Evolutionary conservation across 2,113 vertebrate species (phyloP).

Genomic region (Eulemur macaco): DNA sequence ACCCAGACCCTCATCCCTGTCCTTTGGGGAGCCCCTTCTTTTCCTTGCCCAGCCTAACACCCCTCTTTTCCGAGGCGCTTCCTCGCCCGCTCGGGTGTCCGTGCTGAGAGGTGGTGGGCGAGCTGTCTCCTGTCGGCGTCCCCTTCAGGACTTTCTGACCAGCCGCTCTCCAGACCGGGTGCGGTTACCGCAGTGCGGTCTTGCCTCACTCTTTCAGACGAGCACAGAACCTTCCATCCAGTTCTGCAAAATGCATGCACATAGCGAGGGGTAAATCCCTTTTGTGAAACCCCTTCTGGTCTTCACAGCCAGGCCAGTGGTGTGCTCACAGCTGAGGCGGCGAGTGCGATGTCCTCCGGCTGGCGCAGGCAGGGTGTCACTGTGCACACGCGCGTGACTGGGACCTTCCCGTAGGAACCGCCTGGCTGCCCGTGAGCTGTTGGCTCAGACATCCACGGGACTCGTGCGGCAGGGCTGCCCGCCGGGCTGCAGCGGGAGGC

Average conservation of each 20-base stretch:
- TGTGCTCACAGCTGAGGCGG: not conserved
- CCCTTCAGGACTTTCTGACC: not conserved
- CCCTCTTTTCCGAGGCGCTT: not conserved
- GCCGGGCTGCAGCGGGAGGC: not conserved
- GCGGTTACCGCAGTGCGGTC: accelerated
- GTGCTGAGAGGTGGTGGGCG: accelerated
- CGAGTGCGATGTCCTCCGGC: not conserved
- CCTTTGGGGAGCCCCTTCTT: too few species aligned
- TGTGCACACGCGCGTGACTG: not conserved
- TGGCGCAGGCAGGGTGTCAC: too few species aligned
- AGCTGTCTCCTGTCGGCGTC: not conserved
- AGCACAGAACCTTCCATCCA: not conserved
- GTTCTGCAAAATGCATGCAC: not conserved
- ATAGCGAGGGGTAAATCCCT: not conserved
- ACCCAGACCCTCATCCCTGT: not conserved
- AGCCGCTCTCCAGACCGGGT: too few species aligned
- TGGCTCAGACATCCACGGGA: not conserved
- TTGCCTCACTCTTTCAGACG: not conserved
- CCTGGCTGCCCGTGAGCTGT: not conserved
- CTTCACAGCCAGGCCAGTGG: not conserved
- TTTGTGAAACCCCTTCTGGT: not conserved
- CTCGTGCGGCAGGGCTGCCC: not conserved
- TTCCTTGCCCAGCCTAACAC: not conserved
- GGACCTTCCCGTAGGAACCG: not conserved
- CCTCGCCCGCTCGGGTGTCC: not conserved